These are phyloP conservation scores for Brachionus calyciflorus DNA, from an alignment of 1,140 invertebrate genomes.

Conservation along the genomic window DNA sequence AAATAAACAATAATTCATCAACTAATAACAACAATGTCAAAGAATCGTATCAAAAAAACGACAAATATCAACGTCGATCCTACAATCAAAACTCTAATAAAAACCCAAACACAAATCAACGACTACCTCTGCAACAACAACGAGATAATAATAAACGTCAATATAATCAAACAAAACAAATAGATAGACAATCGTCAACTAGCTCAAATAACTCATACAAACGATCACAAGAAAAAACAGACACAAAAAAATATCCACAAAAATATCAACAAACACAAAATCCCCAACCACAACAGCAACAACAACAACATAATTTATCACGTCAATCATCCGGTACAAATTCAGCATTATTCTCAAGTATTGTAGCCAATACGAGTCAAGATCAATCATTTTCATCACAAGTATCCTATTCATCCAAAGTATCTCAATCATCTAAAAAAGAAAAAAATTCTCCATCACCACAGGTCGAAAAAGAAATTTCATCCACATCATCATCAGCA, in stretches of 20 bases:
- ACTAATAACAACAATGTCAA: constrained; percentile 20
- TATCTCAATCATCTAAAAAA: constrained; percentile 8
- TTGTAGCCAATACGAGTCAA: background rate
- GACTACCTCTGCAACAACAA: background rate
- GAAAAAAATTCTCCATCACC: constrained; percentile 4
- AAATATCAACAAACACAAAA: background rate
- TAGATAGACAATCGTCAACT: background rate
- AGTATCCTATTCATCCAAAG: constrained; percentile 17
- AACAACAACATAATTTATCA: background rate
- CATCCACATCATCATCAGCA: background rate
- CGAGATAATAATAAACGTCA: too few species aligned
- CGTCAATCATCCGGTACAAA: too few species aligned
- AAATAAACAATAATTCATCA: constrained; percentile 20
- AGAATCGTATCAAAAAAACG: constrained; percentile 1
- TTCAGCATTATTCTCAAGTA: background rate
- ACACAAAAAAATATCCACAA: background rate
- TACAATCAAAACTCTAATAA: background rate
- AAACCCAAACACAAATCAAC: too few species aligned
- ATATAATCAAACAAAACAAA: constrained; percentile 3
- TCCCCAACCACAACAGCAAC: background rate
- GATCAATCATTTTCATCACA: constrained; percentile 3
- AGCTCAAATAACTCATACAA: background rate
- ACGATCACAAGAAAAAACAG: background rate
- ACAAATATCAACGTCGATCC: background rate
- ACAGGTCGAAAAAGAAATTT: background rate